Evolutionary conservation across 1,140 invertebrate species (phyloP).

Genomic region (Wasmannia auropunctata): DNA sequence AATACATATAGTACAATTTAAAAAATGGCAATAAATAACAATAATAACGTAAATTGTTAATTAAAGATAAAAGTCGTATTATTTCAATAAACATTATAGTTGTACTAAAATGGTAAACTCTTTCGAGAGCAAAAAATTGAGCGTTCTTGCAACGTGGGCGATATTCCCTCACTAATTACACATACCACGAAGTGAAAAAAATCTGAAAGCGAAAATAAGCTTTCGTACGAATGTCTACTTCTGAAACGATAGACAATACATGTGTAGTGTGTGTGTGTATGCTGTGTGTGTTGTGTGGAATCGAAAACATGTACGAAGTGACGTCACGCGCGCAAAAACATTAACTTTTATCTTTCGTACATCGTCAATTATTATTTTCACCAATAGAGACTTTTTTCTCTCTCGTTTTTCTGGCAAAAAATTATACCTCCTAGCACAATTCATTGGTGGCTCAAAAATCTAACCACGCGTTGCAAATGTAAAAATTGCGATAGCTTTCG

Average conservation of each 20-base stretch:
- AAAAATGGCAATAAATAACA: neutral
- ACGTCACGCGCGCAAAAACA: neutral
- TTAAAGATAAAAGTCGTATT: conserved; percentile 5
- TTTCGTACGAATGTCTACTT: neutral
- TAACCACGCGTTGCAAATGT: neutral
- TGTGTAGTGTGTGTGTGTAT: neutral
- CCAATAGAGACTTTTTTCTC: neutral
- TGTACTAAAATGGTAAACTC: neutral
- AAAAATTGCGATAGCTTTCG: neutral
- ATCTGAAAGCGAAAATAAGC: neutral
- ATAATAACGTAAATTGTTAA: conserved; percentile 6
- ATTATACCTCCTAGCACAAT: neutral
- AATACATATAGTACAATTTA: neutral
- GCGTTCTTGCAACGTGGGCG: neutral
- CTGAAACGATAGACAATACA: neutral
- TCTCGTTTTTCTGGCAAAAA: neutral
- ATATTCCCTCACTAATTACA: neutral
- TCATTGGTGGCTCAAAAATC: neutral
- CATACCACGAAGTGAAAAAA: conserved; percentile 1
- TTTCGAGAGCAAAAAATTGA: neutral
- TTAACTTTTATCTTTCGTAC: conserved; percentile 11
- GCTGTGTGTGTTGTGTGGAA: neutral
- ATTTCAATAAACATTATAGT: neutral
- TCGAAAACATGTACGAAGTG: neutral
- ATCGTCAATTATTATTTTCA: neutral